Percentiles rank a stretch among this genome's conserved stretches.
Evolutionary conservation across 2,113 vertebrate genomes (phyloP).

Genomic region (Naja naja): DNA sequence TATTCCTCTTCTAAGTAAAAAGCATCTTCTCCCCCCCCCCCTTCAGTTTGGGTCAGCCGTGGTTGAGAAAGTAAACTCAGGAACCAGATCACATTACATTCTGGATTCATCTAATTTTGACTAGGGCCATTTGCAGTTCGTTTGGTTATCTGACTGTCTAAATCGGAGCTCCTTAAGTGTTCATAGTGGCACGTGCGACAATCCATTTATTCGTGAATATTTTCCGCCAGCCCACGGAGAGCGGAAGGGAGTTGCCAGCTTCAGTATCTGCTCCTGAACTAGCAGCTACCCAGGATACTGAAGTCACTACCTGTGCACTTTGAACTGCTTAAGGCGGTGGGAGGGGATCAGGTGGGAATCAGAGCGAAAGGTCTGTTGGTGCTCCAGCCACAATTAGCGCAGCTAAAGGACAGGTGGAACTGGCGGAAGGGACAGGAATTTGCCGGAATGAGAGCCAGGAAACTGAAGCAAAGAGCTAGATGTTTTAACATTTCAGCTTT

Average conservation of each 20-base stretch:
- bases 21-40: background rate
- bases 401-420: background rate
- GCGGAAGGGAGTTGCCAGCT: background rate
- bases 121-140: background rate
- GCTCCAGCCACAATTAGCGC: background rate
- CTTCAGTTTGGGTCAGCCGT: background rate
- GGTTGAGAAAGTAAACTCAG: background rate
- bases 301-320: background rate
- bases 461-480: conserved; percentile 55
- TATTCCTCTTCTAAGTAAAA: background rate
- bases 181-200: background rate
- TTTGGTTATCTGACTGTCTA: background rate
- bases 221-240: too few species aligned
- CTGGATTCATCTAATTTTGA: background rate
- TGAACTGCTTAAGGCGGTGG: background rate
- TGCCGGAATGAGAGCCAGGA: conserved; percentile 31
- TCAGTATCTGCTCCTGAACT: conserved; percentile 7
- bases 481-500: conserved; percentile 55
- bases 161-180: background rate
- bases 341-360: background rate
- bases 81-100: background rate
- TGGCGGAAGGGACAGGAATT: background rate
- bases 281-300: background rate
- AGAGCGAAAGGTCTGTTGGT: background rate
- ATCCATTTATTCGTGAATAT: background rate